Conservation (phyloP, 2,888 invertebrate genomes). For the Xestia xanthographa region DNA sequence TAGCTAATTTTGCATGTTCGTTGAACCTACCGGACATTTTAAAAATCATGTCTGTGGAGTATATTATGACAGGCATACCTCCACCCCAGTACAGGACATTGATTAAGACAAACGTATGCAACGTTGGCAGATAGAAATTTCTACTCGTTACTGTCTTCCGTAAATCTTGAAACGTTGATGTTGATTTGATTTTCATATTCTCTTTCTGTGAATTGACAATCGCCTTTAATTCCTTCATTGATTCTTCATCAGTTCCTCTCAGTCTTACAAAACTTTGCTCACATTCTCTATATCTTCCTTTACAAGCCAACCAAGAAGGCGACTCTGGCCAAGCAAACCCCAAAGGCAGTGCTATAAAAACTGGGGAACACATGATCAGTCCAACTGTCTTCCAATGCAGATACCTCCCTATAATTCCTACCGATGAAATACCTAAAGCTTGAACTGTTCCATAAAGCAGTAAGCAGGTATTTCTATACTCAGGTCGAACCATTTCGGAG, state of each 20-base stretch:
- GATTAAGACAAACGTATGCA: slow-evolving; percentile 48
- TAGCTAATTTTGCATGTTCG: slow-evolving; percentile 29
- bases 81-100: slow-evolving; percentile 51
- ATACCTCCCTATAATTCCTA: slow-evolving; percentile 52
- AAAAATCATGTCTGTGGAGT: slow-evolving; percentile 47
- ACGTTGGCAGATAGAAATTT: slow-evolving; percentile 52
- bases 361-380: slow-evolving; percentile 51
- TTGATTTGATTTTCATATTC: not conserved
- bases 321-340: slow-evolving; percentile 62
- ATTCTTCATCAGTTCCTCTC: slow-evolving; percentile 56
- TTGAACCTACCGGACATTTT: slow-evolving; percentile 42
- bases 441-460: slow-evolving; percentile 46
- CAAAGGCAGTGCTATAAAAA: slow-evolving; percentile 43
- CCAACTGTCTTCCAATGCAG: slow-evolving; percentile 58
- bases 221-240: slow-evolving; percentile 51
- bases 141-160: slow-evolving; percentile 18
- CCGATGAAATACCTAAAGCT: slow-evolving; percentile 46
- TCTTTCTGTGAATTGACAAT: slow-evolving; percentile 46
- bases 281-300: slow-evolving; percentile 56
- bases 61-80: slow-evolving; percentile 53
- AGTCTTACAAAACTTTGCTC: slow-evolving; percentile 47
- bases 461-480: slow-evolving; percentile 50
- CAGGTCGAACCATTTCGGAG: slow-evolving; percentile 58
- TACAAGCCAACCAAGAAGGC: slow-evolving; percentile 61
- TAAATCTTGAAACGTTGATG: slow-evolving; percentile 6